A percentile compares a stretch with the other conserved stretches of the same genome.
These are phyloP conservation scores for Bicyclus anynana DNA, from an alignment of 1,140 invertebrate genomes.

Conservation along the genomic window DNA sequence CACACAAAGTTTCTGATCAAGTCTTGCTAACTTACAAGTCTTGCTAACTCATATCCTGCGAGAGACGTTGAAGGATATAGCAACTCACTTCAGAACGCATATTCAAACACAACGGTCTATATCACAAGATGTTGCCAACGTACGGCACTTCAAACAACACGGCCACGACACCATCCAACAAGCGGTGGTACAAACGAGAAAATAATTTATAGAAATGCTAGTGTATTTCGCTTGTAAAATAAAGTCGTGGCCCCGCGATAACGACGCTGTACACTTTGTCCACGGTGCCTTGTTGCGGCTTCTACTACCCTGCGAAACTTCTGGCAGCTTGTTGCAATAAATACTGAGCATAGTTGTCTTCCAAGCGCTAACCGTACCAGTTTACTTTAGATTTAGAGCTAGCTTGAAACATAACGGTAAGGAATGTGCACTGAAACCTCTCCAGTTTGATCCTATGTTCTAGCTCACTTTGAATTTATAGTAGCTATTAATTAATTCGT, in stretches of 20 bases:
- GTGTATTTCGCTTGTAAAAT: neutral
- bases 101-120: neutral
- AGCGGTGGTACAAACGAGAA: too few relatives aligned
- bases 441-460: neutral
- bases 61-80: neutral
- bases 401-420: neutral
- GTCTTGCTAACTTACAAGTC: too few relatives aligned
- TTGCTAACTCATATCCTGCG: neutral
- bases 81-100: neutral
- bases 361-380: constrained; percentile 1
- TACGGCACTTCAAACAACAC: neutral
- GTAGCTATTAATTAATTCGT: too few relatives aligned
- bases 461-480: neutral
- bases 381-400: constrained; percentile 5
- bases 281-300: neutral
- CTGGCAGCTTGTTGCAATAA: constrained; percentile 8
- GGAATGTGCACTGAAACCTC: neutral
- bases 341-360: constrained; percentile 7
- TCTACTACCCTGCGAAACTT: constrained; percentile 2
- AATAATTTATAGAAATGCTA: too few relatives aligned
- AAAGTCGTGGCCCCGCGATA: neutral
- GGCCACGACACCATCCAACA: neutral
- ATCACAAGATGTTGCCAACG: neutral
- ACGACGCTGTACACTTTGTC: neutral
- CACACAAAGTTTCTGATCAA: too few relatives aligned